phyloP scores from a whole-genome alignment of 2,888 invertebrate species.

The Helleia helle region DNA sequence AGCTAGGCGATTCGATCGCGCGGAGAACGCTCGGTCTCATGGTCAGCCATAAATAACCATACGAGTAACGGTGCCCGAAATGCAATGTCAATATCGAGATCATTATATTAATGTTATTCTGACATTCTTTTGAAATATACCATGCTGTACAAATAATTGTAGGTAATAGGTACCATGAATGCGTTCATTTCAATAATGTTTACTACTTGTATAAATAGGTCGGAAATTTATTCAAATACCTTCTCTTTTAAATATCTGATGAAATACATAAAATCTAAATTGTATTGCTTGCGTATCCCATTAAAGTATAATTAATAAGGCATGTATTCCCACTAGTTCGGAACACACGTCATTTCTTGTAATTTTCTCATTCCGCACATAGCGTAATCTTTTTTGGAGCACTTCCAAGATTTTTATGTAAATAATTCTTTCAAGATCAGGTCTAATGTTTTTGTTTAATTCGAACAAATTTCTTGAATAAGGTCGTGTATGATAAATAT shows the following conservation, averaged over 20 bases:
- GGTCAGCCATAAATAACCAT: constrained; percentile 54
- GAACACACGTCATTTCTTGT: constrained; percentile 10
- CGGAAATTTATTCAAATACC: too few species aligned
- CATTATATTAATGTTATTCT: background rate
- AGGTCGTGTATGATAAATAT: background rate
- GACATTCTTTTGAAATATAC: background rate
- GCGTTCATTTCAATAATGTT: too few species aligned
- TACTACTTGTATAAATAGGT: too few species aligned
- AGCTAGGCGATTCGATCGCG: constrained; percentile 29
- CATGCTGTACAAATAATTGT: background rate
- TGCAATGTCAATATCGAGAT: constrained; percentile 48
- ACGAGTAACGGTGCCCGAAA: constrained; percentile 30
- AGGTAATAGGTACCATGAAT: too few species aligned
- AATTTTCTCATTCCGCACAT: constrained; percentile 18
- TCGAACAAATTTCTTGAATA: background rate
- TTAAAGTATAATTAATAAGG: background rate
- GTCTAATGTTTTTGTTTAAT: background rate
- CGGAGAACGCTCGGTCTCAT: constrained; percentile 46
- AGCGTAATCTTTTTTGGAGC: constrained; percentile 5
- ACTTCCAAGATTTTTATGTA: constrained; percentile 8
- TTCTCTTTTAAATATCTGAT: too few species aligned
- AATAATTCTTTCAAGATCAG: constrained; percentile 8
- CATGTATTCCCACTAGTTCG: background rate
- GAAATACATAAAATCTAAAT: background rate
- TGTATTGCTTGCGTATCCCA: too few species aligned